These are phyloP conservation scores for Platyrinchus mystaceus DNA, from an alignment of 2,797 vertebrate genomes.

Conservation along the genomic window DNA sequence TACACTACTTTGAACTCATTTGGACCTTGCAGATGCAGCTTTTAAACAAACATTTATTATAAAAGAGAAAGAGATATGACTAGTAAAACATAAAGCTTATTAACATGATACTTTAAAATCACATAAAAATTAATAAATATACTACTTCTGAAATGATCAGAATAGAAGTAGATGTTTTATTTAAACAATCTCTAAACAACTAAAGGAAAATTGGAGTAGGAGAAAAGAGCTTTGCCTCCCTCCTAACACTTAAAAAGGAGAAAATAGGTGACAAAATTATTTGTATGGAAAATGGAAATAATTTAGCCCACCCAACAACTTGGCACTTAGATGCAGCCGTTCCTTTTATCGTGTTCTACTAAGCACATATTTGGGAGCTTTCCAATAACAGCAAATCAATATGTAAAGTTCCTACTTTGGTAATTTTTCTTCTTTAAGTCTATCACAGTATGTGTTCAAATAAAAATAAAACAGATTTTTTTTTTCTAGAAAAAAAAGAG, in stretches of 20 bases:
- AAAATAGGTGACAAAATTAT: background rate
- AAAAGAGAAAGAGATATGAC: background rate
- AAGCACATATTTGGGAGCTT: background rate
- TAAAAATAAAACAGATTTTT: background rate
- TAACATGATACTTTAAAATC: background rate
- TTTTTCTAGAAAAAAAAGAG: too few species aligned
- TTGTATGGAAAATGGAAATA: background rate
- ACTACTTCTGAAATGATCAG: background rate
- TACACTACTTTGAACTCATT: background rate
- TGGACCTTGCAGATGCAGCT: background rate
- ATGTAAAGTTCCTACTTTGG: background rate
- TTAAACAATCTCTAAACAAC: background rate
- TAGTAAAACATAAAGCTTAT: background rate
- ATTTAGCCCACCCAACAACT: background rate
- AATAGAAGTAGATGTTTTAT: background rate
- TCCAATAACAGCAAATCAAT: background rate
- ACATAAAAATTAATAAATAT: background rate
- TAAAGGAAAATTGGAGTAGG: background rate
- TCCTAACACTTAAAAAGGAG: background rate
- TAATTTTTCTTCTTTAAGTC: background rate
- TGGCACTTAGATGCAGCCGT: background rate
- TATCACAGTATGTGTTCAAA: background rate
- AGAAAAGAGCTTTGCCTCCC: background rate
- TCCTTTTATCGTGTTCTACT: background rate
- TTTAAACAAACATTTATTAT: background rate